Conservation (phyloP, 2,888 invertebrate species). For the Mythimna vitellina region DNA sequence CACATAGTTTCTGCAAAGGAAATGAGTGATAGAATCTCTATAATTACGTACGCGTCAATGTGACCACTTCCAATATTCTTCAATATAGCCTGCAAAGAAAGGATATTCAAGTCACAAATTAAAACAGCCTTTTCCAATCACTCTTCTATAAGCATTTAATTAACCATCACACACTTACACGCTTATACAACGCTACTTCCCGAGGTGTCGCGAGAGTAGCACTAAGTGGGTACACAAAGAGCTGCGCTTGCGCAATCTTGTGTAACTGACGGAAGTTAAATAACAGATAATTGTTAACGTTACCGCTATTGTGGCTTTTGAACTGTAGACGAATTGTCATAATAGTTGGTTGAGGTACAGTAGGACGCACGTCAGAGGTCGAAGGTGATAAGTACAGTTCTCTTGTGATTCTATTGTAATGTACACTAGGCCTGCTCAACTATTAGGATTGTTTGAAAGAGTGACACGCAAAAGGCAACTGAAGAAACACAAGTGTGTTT, state of each 20-base stretch:
- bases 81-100: too few species aligned
- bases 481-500: too few species aligned
- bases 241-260: slow-evolving; percentile 44
- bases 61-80: too few species aligned
- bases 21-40: too few species aligned
- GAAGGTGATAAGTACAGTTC: too few species aligned
- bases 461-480: too few species aligned
- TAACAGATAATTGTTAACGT: slow-evolving; percentile 40
- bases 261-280: slow-evolving; percentile 49
- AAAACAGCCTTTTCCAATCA: background rate
- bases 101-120: too few species aligned
- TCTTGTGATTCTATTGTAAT: too few species aligned
- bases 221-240: slow-evolving; percentile 32
- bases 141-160: background rate
- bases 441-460: too few species aligned
- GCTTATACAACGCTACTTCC: slow-evolving; percentile 37
- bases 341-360: background rate
- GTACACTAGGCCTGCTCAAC: too few species aligned
- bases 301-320: slow-evolving; percentile 38
- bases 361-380: background rate
- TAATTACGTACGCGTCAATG: too few species aligned
- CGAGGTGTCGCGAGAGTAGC: slow-evolving; percentile 6
- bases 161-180: background rate
- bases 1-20: too few species aligned
- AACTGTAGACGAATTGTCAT: slow-evolving; percentile 17